Conservation (phyloP, 2,888 invertebrate genomes). For the Andrena bucephala region DNA sequence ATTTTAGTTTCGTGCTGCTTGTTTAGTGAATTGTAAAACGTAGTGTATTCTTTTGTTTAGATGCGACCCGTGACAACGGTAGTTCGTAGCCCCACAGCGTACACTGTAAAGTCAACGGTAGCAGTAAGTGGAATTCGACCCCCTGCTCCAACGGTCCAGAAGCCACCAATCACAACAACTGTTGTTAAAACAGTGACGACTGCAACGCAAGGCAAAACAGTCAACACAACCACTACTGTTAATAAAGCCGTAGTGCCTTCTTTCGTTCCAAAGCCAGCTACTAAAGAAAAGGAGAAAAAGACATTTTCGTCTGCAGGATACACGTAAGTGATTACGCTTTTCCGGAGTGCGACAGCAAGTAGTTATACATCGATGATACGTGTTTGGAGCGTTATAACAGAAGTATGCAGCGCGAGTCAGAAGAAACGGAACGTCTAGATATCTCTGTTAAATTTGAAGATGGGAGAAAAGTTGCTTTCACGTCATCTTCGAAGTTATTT, state of each 20-base stretch:
- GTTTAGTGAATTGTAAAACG: background rate
- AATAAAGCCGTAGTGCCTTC: constrained; percentile 87
- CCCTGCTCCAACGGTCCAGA: constrained; percentile 76
- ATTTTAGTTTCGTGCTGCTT: background rate
- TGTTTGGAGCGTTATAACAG: no score
- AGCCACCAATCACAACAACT: constrained; percentile 79
- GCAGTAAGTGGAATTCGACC: constrained; percentile 77
- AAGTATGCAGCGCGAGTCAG: no score
- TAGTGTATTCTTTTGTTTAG: constrained; percentile 64
- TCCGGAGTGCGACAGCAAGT: background rate
- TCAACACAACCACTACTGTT: constrained; percentile 82
- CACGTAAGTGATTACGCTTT: constrained; percentile 81
- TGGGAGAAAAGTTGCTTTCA: no score
- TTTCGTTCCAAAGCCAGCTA: constrained; percentile 87
- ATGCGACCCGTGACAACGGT: constrained; percentile 82
- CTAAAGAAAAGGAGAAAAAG: constrained; percentile 93
- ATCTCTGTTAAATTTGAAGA: no score
- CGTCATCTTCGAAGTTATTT: no score
- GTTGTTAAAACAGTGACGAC: constrained; percentile 81
- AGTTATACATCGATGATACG: no score
- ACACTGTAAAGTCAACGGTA: constrained; percentile 81
- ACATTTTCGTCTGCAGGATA: constrained; percentile 87
- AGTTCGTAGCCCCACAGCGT: constrained; percentile 80
- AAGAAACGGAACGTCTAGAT: no score
- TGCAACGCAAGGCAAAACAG: constrained; percentile 79